Base-by-base conservation (phyloP, 2,888 invertebrate genomes). In the Ditylenchus weischeri region DNA sequence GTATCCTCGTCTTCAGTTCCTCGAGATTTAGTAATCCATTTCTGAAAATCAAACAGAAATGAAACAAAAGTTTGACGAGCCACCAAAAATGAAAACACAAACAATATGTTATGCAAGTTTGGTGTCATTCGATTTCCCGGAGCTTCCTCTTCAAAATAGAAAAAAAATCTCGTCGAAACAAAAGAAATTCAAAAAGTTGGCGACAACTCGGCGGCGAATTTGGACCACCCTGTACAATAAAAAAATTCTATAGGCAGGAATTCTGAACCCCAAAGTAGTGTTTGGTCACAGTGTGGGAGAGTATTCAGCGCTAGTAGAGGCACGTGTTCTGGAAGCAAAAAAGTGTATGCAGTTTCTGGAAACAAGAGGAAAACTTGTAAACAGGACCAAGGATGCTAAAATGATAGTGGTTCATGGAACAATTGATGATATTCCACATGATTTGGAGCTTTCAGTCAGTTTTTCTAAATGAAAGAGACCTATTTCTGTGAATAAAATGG, bases 231-330 rank as follows among this genome's bases (percentile, higher is more conserved):
- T n/a, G n/a, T 43, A 43, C 43, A 13, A 43, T 43, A 15, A 6
- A 43, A 29, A 48, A 13, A 48, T 62, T 47, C 54, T 15, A 48
- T n/a, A 69, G 50, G 21, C 29, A 21, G 66, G 51, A 29, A 47
- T 68, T 19, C 15, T 21, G 10, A 29, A 21, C 11, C 63, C 73
- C 5, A 63, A 69, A 4, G 21, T 65, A 13, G 50, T 78, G 0
- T 59, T 78, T 21, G 80, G 80, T 8, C 80, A 80, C 57, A 77
- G 77, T 58, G 57, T 80, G 21, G 80, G 80, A n/a, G 80, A 80
- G 64, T 80, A 78, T 60, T 54, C 75, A 10, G 80, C 80, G 1
- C 62, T 76, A 23, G 61, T 64, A 0, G 60, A 69, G 49, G 64
- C 73, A 6, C 72, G 67, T 8, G 71, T 66, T 0, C 18, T 77